A percentile compares a stretch with the other conserved stretches of the same genome.
Evolutionary conservation across 2,797 vertebrate genomes (phyloP).

Genomic region (Coreius guichenoti): DNA sequence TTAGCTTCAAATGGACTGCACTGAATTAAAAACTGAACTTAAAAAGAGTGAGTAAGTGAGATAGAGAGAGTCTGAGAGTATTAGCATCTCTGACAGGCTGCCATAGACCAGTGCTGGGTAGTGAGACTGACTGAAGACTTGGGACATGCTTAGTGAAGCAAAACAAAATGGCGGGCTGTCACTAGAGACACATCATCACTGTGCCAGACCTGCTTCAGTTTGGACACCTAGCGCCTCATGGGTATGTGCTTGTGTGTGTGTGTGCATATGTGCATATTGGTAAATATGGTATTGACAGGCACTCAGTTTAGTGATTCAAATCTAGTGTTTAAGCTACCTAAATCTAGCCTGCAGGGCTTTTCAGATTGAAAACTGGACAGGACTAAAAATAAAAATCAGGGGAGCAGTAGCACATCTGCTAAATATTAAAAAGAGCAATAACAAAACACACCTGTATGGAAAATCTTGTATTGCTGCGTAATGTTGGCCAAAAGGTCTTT

Average conservation of each 20-base stretch:
- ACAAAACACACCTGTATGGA: neutral
- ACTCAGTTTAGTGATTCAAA: conserved; percentile 52
- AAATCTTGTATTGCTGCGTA: neutral
- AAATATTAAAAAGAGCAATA: neutral
- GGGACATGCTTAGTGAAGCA: conserved; percentile 54
- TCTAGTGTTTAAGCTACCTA: conserved; percentile 44
- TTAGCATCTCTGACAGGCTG: conserved; percentile 57
- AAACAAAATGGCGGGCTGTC: conserved; percentile 60
- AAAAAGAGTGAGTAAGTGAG: conserved; percentile 4
- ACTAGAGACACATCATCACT: conserved; percentile 53
- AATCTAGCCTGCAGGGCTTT: conserved; percentile 45
- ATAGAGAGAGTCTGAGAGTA: conserved; percentile 40
- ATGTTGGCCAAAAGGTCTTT: conserved; percentile 27
- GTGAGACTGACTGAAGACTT: conserved; percentile 47
- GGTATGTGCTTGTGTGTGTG: conserved; percentile 43
- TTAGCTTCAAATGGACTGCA: neutral
- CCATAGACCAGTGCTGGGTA: conserved; percentile 37
- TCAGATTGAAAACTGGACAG: conserved; percentile 11
- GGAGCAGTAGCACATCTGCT: neutral
- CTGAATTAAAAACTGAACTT: neutral
- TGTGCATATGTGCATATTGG: conserved; percentile 22
- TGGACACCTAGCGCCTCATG: conserved; percentile 40
- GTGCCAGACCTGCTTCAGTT: conserved; percentile 49
- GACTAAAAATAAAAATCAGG: conserved; percentile 2
- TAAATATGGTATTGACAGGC: conserved; percentile 39